These are phyloP conservation scores for Hydrotaea cyrtoneurina DNA, from an alignment of 2,888 invertebrate species.

Conservation along the genomic window DNA sequence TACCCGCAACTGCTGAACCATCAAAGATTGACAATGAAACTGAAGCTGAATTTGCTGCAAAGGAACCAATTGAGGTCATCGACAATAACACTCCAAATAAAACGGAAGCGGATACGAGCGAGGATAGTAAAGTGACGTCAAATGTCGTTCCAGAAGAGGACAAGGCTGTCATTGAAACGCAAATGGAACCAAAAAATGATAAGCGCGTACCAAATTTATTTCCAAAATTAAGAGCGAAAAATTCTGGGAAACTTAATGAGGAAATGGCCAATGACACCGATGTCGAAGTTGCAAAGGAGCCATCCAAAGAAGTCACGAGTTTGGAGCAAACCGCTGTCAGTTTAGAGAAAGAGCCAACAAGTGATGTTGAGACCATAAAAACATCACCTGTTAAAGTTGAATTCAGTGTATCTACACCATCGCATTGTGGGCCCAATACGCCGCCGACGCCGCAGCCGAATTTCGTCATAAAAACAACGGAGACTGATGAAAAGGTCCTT, in stretches of 20 bases:
- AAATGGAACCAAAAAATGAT: constrained; percentile 60
- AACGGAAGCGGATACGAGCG: neutral
- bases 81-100: constrained; percentile 71
- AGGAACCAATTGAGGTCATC: constrained; percentile 40
- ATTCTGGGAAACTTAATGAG: constrained; percentile 59
- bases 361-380: constrained; percentile 19
- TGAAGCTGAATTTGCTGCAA: neutral
- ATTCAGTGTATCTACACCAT: constrained; percentile 20
- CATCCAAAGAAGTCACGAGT: neutral
- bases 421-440: neutral
- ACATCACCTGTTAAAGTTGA: constrained; percentile 59
- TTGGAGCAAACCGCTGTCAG: neutral
- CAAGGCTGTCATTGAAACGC: constrained; percentile 42
- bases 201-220: constrained; percentile 62
- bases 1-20: neutral
- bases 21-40: constrained; percentile 2
- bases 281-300: neutral
- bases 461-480: constrained; percentile 56
- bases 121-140: neutral
- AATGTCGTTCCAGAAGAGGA: constrained; percentile 52
- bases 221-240: constrained; percentile 64
- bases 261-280: constrained; percentile 32
- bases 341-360: neutral
- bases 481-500: constrained; percentile 77
- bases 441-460: constrained; percentile 11